Conservation (phyloP, 1,140 invertebrate species). For the Portunus trituberculatus region DNA sequence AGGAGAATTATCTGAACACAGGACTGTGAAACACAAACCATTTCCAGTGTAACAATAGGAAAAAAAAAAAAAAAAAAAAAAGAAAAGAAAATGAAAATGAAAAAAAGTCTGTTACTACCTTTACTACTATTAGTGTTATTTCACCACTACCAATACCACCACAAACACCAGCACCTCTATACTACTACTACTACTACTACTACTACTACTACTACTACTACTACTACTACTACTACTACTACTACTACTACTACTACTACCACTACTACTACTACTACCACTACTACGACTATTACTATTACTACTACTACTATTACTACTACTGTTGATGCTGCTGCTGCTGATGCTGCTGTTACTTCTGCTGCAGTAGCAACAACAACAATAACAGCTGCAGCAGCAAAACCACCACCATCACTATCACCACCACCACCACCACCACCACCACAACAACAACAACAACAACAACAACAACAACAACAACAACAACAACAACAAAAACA, state of each 20-base stretch:
- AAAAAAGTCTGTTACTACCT: background rate
- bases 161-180: too few relatives aligned
- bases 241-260: background rate
- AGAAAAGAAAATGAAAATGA: background rate
- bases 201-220: background rate
- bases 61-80: background rate
- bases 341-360: background rate
- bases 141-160: too few relatives aligned
- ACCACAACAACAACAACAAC: too few relatives aligned
- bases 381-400: background rate
- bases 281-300: background rate
- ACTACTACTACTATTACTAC: background rate
- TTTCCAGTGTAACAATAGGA: background rate
- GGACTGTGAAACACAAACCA: too few relatives aligned
- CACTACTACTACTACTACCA: background rate
- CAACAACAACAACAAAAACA: too few relatives aligned
- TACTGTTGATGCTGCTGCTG: background rate
- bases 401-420: too few relatives aligned
- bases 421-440: too few relatives aligned
- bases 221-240: background rate
- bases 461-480: too few relatives aligned
- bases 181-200: conserved; percentile 5
- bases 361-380: background rate
- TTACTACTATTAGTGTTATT: background rate
- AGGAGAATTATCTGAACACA: too few relatives aligned